Percentiles rank a stretch among this genome's conserved stretches.
Evolutionary conservation across 2,113 vertebrate genomes (phyloP).

Genomic region (Micronisus gabar): DNA sequence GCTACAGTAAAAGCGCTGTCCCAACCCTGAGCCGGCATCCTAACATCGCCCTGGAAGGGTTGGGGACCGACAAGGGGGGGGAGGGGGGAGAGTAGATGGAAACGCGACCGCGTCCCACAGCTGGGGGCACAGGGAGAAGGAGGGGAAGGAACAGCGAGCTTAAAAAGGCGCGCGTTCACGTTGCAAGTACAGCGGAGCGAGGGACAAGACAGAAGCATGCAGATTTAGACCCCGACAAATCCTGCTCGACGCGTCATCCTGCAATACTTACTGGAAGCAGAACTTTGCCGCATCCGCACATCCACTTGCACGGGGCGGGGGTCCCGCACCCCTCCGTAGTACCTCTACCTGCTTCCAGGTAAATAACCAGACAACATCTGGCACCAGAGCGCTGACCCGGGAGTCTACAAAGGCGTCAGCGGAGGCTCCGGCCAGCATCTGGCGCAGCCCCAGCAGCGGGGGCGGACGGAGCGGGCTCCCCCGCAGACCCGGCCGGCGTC

Average conservation of each 20-base stretch:
- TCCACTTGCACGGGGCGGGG: neutral
- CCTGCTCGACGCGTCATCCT: neutral
- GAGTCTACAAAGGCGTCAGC: neutral
- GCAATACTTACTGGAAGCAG: neutral
- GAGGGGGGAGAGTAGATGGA: neutral
- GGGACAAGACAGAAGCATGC: neutral
- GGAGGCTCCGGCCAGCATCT: neutral
- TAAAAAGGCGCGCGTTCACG: fast-evolving
- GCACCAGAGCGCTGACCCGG: neutral
- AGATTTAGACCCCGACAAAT: neutral
- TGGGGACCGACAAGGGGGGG: neutral
- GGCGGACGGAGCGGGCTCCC: neutral
- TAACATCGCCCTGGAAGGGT: neutral
- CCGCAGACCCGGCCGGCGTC: neutral
- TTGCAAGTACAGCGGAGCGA: neutral
- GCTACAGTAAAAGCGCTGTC: neutral
- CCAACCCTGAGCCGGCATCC: neutral
- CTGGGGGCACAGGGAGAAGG: neutral
- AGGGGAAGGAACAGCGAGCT: neutral
- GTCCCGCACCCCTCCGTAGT: neutral
- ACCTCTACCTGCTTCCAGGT: neutral
- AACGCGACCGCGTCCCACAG: neutral
- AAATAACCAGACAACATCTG: neutral
- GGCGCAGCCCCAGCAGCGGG: neutral
- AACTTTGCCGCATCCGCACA: neutral